These are phyloP conservation scores for Trichacis sp. DNA, from an alignment of 2,888 invertebrate genomes.

Conservation along the genomic window DNA sequence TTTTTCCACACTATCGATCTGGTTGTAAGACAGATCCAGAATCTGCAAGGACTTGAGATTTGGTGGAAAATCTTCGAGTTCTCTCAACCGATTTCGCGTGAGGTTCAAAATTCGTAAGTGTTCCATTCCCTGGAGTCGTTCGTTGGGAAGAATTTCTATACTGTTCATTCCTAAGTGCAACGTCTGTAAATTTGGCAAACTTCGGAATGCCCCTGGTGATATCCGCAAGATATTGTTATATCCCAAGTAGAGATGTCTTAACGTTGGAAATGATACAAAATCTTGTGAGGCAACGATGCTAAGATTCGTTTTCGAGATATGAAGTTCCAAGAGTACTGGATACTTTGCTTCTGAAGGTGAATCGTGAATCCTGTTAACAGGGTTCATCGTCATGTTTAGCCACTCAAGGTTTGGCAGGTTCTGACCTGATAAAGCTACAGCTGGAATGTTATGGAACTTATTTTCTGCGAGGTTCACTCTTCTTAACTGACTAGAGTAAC, in stretches of 20 bases:
- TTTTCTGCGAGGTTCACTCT: conserved; percentile 84
- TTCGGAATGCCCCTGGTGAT: conserved; percentile 87
- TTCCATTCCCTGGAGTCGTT: conserved; percentile 84
- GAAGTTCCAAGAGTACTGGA: conserved; percentile 81
- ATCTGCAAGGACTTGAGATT: conserved; percentile 84
- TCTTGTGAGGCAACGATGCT: conserved; percentile 87
- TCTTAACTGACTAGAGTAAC: conserved; percentile 78
- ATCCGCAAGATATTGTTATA: conserved; percentile 83
- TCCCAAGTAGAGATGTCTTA: conserved; percentile 80
- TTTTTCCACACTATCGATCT: conserved; percentile 82
- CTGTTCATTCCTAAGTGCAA: conserved; percentile 88
- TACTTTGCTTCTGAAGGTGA: conserved; percentile 79
- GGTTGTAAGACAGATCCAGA: conserved; percentile 86
- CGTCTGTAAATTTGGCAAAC: conserved; percentile 81
- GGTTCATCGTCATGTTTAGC: conserved; percentile 88
- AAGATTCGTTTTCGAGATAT: conserved; percentile 84
- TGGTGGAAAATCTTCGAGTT: conserved; percentile 83
- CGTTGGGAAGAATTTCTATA: conserved; percentile 85
- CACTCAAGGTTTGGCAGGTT: conserved; percentile 80
- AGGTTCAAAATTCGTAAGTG: conserved; percentile 82
- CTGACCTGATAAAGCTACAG: conserved; percentile 80
- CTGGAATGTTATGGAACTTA: conserved; percentile 83
- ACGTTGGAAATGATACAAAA: conserved; percentile 84
- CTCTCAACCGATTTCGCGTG: conserved; percentile 86
- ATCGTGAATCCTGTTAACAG: conserved; percentile 81